These are phyloP conservation scores for Limnephilus marmoratus DNA, from an alignment of 2,888 invertebrate species.

Conservation along the genomic window DNA sequence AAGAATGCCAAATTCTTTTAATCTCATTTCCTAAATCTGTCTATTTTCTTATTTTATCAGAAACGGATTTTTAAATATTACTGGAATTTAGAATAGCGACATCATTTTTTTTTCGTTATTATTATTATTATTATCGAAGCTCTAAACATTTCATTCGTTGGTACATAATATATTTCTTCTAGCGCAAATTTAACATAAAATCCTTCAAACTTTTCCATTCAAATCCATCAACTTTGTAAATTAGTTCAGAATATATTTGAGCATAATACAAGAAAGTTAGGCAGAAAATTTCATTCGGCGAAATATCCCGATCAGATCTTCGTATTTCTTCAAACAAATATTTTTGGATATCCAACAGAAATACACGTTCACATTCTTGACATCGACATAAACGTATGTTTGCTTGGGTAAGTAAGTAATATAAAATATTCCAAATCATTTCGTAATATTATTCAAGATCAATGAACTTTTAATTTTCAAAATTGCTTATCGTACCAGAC, in stretches of 20 bases:
- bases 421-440: no score
- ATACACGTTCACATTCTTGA: neutral
- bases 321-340: neutral
- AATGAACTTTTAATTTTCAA: no score
- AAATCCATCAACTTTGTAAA: slow-evolving; percentile 3
- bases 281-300: neutral
- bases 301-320: neutral
- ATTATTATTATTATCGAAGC: neutral
- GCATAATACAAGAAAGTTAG: neutral
- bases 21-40: no score
- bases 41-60: no score
- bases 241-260: neutral
- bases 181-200: neutral
- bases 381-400: neutral
- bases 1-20: no score
- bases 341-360: neutral
- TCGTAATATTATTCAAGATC: no score
- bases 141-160: neutral
- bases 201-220: slow-evolving; percentile 9
- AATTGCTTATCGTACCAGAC: no score
- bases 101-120: no score
- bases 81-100: no score
- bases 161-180: neutral
- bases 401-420: no score
- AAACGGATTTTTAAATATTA: no score